Percentiles rank a stretch among this genome's conserved stretches.
Conservation (phyloP, 2,888 invertebrate species). For the Pheosia gnoma region DNA sequence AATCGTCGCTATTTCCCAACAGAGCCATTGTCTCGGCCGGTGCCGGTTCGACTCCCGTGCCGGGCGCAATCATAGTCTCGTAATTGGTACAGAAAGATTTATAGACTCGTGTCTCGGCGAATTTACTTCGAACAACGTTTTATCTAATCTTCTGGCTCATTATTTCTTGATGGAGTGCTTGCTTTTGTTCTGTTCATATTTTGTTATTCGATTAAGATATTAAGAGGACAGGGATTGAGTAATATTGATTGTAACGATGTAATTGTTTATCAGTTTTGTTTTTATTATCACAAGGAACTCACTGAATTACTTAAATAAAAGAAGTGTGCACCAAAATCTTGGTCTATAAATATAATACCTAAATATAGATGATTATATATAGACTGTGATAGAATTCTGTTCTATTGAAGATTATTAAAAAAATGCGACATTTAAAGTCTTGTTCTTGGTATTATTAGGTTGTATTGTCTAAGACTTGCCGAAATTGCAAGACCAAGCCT, state of each 20-base stretch:
- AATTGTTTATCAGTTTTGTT: no score
- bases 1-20: conserved; percentile 69
- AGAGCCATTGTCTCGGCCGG: conserved; percentile 58
- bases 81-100: conserved; percentile 77
- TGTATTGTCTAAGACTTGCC: no score
- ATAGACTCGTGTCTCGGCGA: conserved; percentile 64
- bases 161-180: conserved; percentile 69
- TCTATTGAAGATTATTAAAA: no score
- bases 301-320: no score
- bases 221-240: not conserved
- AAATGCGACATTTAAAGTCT: no score
- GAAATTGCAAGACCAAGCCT: no score
- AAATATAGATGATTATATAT: no score
- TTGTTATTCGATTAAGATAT: conserved; percentile 57
- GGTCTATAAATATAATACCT: no score
- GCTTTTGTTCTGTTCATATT: conserved; percentile 62
- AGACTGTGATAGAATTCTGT: no score
- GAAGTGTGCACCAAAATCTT: no score
- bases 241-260: not conserved
- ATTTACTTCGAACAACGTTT: conserved; percentile 61
- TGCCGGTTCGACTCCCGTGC: conserved; percentile 50
- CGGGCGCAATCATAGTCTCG: conserved; percentile 65
- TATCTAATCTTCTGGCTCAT: conserved; percentile 75
- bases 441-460: no score
- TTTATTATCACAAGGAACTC: no score